Evolutionary conservation across 1,140 invertebrate genomes (phyloP).

Genomic region (Drosophila tropicalis): DNA sequence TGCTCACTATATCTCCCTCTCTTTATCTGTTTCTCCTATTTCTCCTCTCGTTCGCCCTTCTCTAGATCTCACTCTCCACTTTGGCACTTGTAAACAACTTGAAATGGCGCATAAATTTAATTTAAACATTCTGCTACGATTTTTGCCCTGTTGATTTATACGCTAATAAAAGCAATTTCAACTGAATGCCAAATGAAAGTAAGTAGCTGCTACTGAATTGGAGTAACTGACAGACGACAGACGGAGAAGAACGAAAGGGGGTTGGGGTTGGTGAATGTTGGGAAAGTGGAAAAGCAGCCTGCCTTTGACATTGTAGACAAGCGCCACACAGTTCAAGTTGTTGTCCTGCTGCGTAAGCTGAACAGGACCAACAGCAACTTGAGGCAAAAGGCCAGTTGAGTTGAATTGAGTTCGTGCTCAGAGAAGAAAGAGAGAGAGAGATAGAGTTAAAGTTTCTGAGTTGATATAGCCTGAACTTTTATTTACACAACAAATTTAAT

Average conservation of each 20-base stretch:
- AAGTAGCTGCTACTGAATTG: conserved; percentile 35
- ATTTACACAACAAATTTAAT: conserved; percentile 78
- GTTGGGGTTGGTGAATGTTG: neutral
- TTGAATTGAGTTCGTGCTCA: conserved; percentile 14
- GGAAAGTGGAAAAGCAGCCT: conserved; percentile 21
- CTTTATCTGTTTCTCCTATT: conserved; percentile 7
- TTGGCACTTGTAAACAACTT: conserved; percentile 71
- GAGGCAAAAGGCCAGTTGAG: conserved; percentile 38
- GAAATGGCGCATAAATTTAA: conserved; percentile 78
- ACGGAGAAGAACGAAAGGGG: neutral
- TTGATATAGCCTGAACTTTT: conserved; percentile 62
- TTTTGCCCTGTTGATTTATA: conserved; percentile 79
- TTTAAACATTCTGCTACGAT: conserved; percentile 73
- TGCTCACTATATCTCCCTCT: neutral
- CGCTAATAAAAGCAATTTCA: conserved; percentile 78
- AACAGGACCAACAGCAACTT: conserved; percentile 23
- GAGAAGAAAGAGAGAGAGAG: too few relatives aligned
- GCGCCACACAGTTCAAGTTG: conserved; percentile 48
- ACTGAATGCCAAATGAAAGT: conserved; percentile 74
- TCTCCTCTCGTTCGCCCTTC: neutral
- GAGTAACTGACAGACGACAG: conserved; percentile 42
- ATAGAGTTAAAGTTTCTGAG: neutral
- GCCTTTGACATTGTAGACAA: conserved; percentile 75
- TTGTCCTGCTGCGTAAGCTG: conserved; percentile 32
- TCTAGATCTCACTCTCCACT: conserved; percentile 14